A percentile compares a stretch with the other conserved stretches of the same genome.
phyloP scores from a whole-genome alignment of 2,888 invertebrate genomes.

The Sphinx pinastri region DNA sequence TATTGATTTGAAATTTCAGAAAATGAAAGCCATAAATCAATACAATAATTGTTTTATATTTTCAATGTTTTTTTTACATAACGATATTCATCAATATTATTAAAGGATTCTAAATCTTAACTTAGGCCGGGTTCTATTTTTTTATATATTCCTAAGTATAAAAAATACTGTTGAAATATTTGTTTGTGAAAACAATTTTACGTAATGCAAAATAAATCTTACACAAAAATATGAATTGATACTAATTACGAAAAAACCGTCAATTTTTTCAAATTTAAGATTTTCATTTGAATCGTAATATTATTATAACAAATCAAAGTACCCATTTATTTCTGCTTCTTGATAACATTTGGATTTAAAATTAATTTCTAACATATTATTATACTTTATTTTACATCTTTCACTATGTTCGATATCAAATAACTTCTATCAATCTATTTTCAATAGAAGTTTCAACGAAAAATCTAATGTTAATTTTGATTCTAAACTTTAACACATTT shows the following conservation, averaged over 20 bases:
- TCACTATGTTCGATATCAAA: neutral
- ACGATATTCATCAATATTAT: neutral
- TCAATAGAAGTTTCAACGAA: neutral
- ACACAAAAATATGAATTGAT: no score
- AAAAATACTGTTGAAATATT: neutral
- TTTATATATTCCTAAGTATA: neutral
- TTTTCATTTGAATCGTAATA: no score
- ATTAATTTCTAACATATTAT: neutral
- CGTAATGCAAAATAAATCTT: neutral
- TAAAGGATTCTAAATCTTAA: neutral
- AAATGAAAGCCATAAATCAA: neutral
- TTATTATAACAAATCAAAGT: no score
- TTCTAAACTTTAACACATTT: neutral
- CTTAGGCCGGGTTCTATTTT: conserved; percentile 6
- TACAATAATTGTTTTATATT: conserved; percentile 12
- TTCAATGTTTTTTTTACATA: conserved; percentile 1
- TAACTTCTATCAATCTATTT: no score
- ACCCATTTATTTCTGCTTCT: no score
- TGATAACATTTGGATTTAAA: neutral
- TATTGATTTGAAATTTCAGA: neutral
- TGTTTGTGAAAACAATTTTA: neutral
- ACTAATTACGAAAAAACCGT: no score
- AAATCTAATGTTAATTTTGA: neutral
- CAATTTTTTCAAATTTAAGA: no score
- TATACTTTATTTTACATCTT: neutral